phyloP scores from a whole-genome alignment of 2,113 vertebrate genomes.

The Trochalopteron elliotii region DNA sequence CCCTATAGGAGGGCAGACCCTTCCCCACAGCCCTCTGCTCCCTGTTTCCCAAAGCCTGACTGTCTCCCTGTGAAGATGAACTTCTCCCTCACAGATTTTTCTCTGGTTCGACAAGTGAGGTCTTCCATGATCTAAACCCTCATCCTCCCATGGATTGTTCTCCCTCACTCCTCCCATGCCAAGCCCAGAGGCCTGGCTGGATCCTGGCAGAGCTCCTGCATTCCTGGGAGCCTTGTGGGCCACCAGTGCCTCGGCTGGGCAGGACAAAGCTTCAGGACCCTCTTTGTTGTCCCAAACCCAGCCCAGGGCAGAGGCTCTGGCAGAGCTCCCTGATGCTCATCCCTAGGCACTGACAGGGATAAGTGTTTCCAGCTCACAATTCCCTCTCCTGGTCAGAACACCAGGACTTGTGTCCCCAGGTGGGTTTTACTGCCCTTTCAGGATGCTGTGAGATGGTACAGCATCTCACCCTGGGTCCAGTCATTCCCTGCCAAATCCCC shows the following conservation, averaged over 20 bases:
- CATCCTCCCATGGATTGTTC: rapidly evolving
- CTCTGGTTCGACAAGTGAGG: rapidly evolving
- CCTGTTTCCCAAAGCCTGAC: background rate
- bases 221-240: background rate
- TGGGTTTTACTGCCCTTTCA: background rate
- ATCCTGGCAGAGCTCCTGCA: background rate
- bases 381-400: background rate
- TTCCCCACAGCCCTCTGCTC: background rate
- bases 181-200: background rate
- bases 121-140: background rate
- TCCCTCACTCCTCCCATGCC: rapidly evolving
- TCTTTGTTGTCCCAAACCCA: background rate
- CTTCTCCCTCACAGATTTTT: background rate
- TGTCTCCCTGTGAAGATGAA: background rate
- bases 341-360: rapidly evolving
- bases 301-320: background rate
- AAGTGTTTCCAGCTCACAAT: rapidly evolving
- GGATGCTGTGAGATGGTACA: background rate
- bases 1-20: background rate
- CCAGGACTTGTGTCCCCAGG: rapidly evolving
- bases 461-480: rapidly evolving
- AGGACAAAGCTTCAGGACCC: background rate
- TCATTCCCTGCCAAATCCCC: background rate
- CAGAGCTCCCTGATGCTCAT: background rate
- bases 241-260: background rate